These are phyloP conservation scores for Spongilla lacustris DNA, from an alignment of 37 sponge, comb jelly and placozoan genomes.

Conservation along the genomic window DNA sequence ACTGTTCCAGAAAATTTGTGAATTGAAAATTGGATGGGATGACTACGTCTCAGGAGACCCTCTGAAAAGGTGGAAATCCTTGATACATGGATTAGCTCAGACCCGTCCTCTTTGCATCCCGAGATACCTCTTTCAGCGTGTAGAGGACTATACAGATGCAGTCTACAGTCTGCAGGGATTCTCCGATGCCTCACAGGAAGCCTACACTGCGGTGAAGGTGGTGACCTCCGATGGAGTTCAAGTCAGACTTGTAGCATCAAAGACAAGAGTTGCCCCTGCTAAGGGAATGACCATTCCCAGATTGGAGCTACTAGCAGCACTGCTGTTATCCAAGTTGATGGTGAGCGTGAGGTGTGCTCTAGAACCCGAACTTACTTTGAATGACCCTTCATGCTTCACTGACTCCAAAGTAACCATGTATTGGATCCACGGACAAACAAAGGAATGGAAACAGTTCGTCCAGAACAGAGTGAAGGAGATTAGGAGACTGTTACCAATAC, in stretches of 20 bases:
- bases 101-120: not conserved
- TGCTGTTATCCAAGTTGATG: slow-evolving; percentile 13
- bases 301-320: slow-evolving; percentile 42
- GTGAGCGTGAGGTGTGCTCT: not conserved
- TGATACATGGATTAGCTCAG: not conserved
- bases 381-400: slow-evolving; percentile 9
- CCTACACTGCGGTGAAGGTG: not conserved
- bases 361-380: not conserved
- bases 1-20: not conserved
- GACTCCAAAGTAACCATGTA: slow-evolving; percentile 21
- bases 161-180: slow-evolving; percentile 11
- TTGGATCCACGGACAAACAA: slow-evolving; percentile 16
- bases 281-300: slow-evolving; percentile 24
- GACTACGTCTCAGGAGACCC: not conserved
- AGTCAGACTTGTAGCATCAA: slow-evolving; percentile 14
- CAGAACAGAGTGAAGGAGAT: slow-evolving; percentile 29
- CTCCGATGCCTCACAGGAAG: slow-evolving; percentile 21
- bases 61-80: not conserved
- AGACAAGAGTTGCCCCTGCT: slow-evolving; percentile 23
- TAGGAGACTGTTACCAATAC: slow-evolving; percentile 4
- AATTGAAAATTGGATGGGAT: too few relatives aligned
- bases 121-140: not conserved
- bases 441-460: slow-evolving; percentile 47
- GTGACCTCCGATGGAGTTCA: not conserved
- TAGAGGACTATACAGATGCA: not conserved